Percentiles rank a stretch among this genome's conserved stretches.
Evolutionary conservation across 2,113 vertebrate species (phyloP).

Genomic region (Sphaerodactylus townsendi): DNA sequence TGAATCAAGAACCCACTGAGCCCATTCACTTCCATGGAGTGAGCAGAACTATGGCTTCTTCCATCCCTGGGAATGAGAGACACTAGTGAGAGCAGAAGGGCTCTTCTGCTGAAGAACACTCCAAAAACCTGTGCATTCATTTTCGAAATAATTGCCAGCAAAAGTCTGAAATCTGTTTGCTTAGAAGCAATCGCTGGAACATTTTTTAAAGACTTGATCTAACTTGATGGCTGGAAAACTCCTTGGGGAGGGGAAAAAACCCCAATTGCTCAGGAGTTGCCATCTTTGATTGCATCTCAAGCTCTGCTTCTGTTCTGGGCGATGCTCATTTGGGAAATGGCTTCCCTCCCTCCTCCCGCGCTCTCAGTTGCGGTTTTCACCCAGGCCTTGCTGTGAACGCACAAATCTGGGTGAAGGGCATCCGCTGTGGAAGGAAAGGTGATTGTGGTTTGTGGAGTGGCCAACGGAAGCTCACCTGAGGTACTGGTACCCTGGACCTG

Average conservation of each 20-base stretch:
- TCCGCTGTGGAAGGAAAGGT: not conserved
- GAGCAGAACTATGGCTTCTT: too few relatives aligned
- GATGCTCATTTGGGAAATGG: not conserved
- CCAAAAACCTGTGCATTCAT: not conserved
- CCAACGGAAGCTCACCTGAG: not conserved
- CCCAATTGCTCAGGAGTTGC: rapidly evolving
- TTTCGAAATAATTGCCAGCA: not conserved
- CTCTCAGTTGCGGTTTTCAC: not conserved
- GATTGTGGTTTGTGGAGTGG: constrained; percentile 15
- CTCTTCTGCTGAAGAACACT: too few relatives aligned
- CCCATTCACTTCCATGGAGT: too few relatives aligned
- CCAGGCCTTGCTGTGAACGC: not conserved
- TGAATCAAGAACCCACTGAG: too few relatives aligned
- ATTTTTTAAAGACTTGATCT: not conserved
- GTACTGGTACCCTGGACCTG: not conserved
- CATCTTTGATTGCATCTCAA: not conserved
- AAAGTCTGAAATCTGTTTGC: too few relatives aligned
- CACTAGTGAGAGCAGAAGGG: too few relatives aligned
- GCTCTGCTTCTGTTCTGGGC: not conserved
- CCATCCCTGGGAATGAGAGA: too few relatives aligned
- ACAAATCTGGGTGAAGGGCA: not conserved
- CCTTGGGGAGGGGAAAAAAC: not conserved
- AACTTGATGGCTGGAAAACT: not conserved
- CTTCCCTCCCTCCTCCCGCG: not conserved
- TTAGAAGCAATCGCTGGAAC: not conserved